Base-by-base conservation (phyloP, 2,113 vertebrate species). In the Lonchura striata region DNA sequence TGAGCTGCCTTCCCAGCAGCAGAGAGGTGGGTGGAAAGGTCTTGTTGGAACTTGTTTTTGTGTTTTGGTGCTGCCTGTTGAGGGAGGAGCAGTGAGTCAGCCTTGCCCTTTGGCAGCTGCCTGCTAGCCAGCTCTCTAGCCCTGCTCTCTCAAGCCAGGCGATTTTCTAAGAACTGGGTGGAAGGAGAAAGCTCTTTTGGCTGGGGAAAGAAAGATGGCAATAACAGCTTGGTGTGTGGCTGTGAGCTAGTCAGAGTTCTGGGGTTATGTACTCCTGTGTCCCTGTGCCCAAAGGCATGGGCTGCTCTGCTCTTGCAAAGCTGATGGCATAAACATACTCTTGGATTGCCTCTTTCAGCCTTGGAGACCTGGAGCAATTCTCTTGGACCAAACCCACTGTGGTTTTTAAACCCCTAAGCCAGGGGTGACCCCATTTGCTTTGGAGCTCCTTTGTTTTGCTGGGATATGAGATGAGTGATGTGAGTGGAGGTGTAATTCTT, bases 321-420 rank as follows among this genome's bases (percentile, higher is more conserved):
- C 18, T 46, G 21, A 18, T 37, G 21, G 25, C 19, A 50, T 14
- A 13, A 83, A 20, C 4, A 1, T 9, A 1, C 19, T 46, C 31
- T n/a, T 65, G 46, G 20, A 18, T 39, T 20, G 61, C 31, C 49
- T 35, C 60, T 21, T 54, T 37, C 23, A 74, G 42, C 61, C 57
- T 84, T 0, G 0, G 75, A 41, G 41, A 53, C 49, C 31, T 25
- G 16, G 9, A 46, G 33, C 30, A 59, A 33, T 60, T 33, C 18
- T 83, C 46, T 30, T 60, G 44, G 60, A 21, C n/a, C 60, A 78
- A 66, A 3, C 8, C 13, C 0, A 0, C 0, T n/a, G 23, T 31
- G 42, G 0, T 7, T 52, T 60, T n/a, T 57, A 61, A 70, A 23
- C 14, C 13, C 8, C 14, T 5, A 31, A 81, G 39, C 11, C 6